Percentiles rank a stretch among this genome's conserved stretches.
Conservation (phyloP, 2,113 vertebrate species). For the Nerophis lumbriciformis region DNA sequence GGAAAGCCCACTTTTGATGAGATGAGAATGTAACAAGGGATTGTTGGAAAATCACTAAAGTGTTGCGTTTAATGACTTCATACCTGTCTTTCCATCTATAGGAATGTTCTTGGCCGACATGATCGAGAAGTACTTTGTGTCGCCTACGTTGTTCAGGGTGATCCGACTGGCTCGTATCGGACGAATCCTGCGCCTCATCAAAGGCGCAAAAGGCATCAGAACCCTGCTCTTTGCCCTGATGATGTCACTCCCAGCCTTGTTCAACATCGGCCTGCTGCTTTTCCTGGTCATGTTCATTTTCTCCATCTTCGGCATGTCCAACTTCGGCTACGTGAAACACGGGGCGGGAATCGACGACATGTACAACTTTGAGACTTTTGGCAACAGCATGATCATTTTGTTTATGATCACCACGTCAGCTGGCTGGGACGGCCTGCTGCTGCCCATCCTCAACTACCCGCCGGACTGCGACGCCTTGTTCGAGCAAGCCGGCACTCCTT, state of each 20-base stretch:
- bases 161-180: slow-evolving; percentile 97
- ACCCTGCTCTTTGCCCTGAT: slow-evolving; percentile 98
- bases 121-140: slow-evolving; percentile 98
- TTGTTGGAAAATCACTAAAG: neutral
- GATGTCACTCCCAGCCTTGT: slow-evolving; percentile 98
- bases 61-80: slow-evolving; percentile 1
- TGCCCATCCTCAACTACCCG: slow-evolving; percentile 93
- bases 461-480: slow-evolving; percentile 86
- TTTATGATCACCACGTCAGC: slow-evolving; percentile 98
- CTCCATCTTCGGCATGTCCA: slow-evolving; percentile 99
- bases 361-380: slow-evolving; percentile 99
- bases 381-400: slow-evolving; percentile 99
- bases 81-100: slow-evolving; percentile 45
- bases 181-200: slow-evolving; percentile 94
- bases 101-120: slow-evolving; percentile 98
- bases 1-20: neutral
- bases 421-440: slow-evolving; percentile 91
- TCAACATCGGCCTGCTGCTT: slow-evolving; percentile 96
- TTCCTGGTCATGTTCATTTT: slow-evolving; percentile 99
- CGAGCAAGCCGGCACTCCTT: slow-evolving; percentile 89
- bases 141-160: slow-evolving; percentile 95
- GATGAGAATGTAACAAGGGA: neutral
- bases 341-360: slow-evolving; percentile 93
- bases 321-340: slow-evolving; percentile 95
- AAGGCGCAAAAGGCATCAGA: slow-evolving; percentile 96